Conservation (phyloP, 2,113 vertebrate genomes). For the Anser brachyrhynchus region DNA sequence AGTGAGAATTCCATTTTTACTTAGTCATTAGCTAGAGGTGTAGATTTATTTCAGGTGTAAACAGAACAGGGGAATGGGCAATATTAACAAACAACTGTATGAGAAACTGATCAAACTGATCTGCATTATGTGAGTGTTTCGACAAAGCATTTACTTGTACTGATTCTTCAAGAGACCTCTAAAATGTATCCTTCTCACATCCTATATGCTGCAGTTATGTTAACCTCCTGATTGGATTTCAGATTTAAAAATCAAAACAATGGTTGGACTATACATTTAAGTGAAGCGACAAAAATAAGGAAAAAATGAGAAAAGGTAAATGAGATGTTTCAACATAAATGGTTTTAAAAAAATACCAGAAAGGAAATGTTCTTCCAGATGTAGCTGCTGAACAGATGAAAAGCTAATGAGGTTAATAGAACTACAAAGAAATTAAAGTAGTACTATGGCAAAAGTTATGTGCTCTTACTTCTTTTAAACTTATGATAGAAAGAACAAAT, state of each 20-base stretch:
- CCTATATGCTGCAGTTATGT: not conserved
- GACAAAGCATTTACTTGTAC: not conserved
- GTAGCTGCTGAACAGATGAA: not conserved
- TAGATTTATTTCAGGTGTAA: not conserved
- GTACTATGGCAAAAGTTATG: not conserved
- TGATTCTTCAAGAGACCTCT: not conserved
- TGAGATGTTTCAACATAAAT: not conserved
- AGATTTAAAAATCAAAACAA: not conserved
- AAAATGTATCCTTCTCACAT: not conserved
- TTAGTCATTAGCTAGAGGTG: not conserved
- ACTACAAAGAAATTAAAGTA: not conserved
- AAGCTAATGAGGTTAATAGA: not conserved
- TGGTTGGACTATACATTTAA: not conserved
- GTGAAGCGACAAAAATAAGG: not conserved
- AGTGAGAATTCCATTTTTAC: not conserved
- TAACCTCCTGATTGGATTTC: not conserved
- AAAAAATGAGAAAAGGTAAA: not conserved
- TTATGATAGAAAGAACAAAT: not conserved
- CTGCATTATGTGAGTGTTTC: not conserved
- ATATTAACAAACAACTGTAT: not conserved
- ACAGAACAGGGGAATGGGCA: not conserved
- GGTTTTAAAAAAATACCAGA: not conserved
- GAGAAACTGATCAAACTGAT: not conserved
- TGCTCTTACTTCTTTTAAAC: not conserved
- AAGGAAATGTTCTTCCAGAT: not conserved